Evolutionary conservation across 2,797 vertebrate species (phyloP), one percentile per base, ranked within the genome.

Genomic region (Bryconaethiops microstoma): DNA sequence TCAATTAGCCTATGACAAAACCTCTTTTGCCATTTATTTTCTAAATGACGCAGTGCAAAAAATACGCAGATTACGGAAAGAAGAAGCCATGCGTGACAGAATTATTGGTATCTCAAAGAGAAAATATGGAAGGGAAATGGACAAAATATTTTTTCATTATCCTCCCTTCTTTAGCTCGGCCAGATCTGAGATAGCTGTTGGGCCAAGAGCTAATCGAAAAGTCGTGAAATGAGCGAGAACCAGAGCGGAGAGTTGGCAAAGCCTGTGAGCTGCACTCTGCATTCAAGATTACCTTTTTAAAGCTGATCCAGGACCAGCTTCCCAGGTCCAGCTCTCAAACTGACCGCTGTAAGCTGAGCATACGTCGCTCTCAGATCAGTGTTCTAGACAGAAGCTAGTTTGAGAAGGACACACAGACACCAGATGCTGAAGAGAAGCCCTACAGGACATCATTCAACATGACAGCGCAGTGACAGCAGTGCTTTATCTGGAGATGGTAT

Each of bases 51-150:
- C 23, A 10, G 52, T 40, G 55, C 25, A 72, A 64, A 64, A 78
- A 71, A 76, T 0, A 12, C 25, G 54, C 39, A 60, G 23, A 19
- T 55, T 60, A 74, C 19, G n/a, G 19, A 76, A 16, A 40, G 25
- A 76, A 74, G 64, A 76, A 77, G 64, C 71, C 73, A 73, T 71
- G 42, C 0, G 70, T 74, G 25, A 40, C 21, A 78, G 55, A 74
- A 80, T 80, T 78, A 82, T 78, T 85, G 52, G 77, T 82, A 57
- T 75, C 78, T 77, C 50, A 75, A 50, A 63, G 57, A 80, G 73
- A 78, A 82, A 80, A 78, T 80, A 63, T 85, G 81, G 73, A 78
- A 59, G 79, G 81, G 81, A 83, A 81, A 83, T 83, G 76, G 75
- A 74, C 48, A 40, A 77, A 78, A 78, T 83, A 83, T 83, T 80